Percentiles rank a stretch among this genome's conserved stretches.
Evolutionary conservation across 1,140 invertebrate species (phyloP).

Genomic region (Sycobia sp.): DNA sequence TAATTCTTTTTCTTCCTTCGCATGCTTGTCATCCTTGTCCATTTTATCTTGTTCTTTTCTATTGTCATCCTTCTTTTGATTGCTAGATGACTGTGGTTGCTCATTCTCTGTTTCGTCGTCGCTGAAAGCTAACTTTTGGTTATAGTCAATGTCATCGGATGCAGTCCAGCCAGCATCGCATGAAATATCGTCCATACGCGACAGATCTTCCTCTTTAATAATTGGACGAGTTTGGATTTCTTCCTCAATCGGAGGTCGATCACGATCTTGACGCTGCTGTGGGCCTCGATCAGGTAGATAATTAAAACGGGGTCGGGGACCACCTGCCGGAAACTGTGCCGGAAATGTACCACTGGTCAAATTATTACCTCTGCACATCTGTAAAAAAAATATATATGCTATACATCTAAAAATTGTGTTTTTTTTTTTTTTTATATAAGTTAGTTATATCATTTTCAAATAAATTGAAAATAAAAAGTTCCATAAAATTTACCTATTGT

Average conservation of each 20-base stretch:
- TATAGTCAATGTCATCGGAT: slow-evolving; percentile 93
- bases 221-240: slow-evolving; percentile 74
- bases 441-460: not conserved
- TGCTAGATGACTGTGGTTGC: not conserved
- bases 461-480: too few species aligned
- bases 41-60: slow-evolving; percentile 23
- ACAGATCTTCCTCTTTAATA: slow-evolving; percentile 89
- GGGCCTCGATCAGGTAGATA: slow-evolving; percentile 44
- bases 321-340: slow-evolving; percentile 53
- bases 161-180: slow-evolving; percentile 89
- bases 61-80: slow-evolving; percentile 46
- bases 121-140: slow-evolving; percentile 92
- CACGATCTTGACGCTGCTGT: slow-evolving; percentile 11
- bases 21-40: slow-evolving; percentile 14
- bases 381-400: slow-evolving; percentile 4
- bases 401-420: not conserved
- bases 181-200: slow-evolving; percentile 88
- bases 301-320: slow-evolving; percentile 57
- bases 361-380: slow-evolving; percentile 62
- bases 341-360: slow-evolving; percentile 53
- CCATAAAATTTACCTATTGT: too few species aligned
- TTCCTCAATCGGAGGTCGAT: slow-evolving; percentile 41
- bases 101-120: slow-evolving; percentile 77
- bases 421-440: not conserved
- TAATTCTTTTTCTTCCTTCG: slow-evolving; percentile 24